Evolutionary conservation across 1,140 invertebrate genomes (phyloP), one percentile per base, ranked within the genome.

Genomic region (Drosophila truncata): DNA sequence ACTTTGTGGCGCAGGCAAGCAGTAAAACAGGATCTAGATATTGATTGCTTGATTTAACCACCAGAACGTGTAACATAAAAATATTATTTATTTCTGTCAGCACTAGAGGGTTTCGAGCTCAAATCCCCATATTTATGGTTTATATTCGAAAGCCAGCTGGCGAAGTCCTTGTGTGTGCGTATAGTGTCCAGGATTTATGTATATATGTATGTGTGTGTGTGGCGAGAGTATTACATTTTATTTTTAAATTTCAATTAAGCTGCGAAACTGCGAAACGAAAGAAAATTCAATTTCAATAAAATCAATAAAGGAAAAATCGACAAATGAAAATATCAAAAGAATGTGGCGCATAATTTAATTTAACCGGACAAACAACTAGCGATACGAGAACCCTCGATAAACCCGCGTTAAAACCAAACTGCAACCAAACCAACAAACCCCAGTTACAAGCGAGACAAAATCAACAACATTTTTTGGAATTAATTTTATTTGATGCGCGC

Each of bases 401-500:
- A 13, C 27, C 39, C 23, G 18, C 31, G 46, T 47, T 52, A 49
- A 76, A 63, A 41, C 62, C 75, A 66, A 82, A 82, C 66, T 62
- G 54, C 82, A 73, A 65, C 77, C 52, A 75, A 50, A 14, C 18
- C 49, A 33, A 33, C 49, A 42, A 64, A 73, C 23, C 41, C 55
- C 41, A 57, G 60, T 27, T 63, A 78, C 66, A 60, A 84, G 37
- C 61, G 46, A 72, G 58, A 67, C 54, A 78, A 64, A 78, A 64
- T 73, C 62, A 72, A 88, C 69, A 78, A 78, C 80, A 66, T 71
- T 74, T 87, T 80, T 55, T 75, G 42, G 80, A 75, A 88, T 88
- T 90, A 88, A 88, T 90, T 90, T 87, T 78, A 82, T 86, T 86
- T 80, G 70, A 50, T 72, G 82, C 78, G 78, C 73, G 85, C 78